Evolutionary conservation across 1,140 invertebrate genomes (phyloP), one percentile per base, ranked within the genome.

Genomic region (Adoxophyes honmai): DNA sequence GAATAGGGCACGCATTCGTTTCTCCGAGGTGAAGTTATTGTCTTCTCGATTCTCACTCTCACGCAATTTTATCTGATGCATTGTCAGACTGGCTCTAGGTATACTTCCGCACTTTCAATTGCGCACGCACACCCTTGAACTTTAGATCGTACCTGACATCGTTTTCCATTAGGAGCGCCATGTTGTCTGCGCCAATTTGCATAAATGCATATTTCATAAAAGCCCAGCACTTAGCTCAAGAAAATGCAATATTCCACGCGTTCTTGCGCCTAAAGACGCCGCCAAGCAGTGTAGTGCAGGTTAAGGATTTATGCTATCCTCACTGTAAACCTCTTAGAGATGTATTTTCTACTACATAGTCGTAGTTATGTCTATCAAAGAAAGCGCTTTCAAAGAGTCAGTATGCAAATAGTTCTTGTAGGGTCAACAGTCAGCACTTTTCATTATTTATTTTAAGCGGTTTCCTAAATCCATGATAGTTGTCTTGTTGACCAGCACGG

Each of bases 171-270:
- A 68, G 60, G 63, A 55, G 53, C 57, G 38, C 44, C 57, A 53
- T 37, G 63, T 66, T 42, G 61, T 66, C 55, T 53, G 38, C 55
- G 58, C 21, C 48, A 57, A 64, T 66, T 60, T 66, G 59, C 59
- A 68, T 68, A 71, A 68, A 66, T 62, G 62, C 64, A 66, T 59
- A 66, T 64, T 57, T 42, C 55, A 57, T 57, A 42, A 35, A 39
- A n/a, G 44, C 58, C 11, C 34, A 21, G 48, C 15, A 21, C 44
- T 33, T 48, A 52, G 28, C 35, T 48, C 16, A 48, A 48, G 42
- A 16, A 48, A 48, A 48, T 48, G 18, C 42, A 48, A 6, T 28
- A 28, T 18, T 48, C 42, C 28, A 28, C 42, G 39, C 15, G 39
- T 18, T 21, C 39, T 28, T 48, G 16, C 2, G 21, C 21, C 42